Conservation (phyloP, 2,888 invertebrate genomes). For the Palloptera scutellata region DNA sequence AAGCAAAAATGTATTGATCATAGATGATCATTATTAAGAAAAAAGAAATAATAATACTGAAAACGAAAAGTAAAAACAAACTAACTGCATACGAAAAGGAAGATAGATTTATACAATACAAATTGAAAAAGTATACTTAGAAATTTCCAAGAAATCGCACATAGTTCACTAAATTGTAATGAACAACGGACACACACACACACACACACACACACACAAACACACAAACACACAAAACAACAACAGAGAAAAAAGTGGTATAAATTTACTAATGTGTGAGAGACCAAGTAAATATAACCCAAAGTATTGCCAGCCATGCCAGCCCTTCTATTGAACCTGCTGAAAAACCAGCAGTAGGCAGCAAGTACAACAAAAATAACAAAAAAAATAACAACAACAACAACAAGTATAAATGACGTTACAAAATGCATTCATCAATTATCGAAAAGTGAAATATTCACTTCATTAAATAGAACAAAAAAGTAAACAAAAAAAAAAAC, state of each 20-base stretch:
- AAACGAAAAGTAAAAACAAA: too few relatives aligned
- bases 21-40: too few relatives aligned
- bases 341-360: background rate
- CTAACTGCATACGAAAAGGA: too few relatives aligned
- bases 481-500: slow-evolving; percentile 6
- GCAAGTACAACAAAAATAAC: slow-evolving; percentile 1
- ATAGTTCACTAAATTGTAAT: slow-evolving; percentile 30
- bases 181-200: slow-evolving; percentile 14
- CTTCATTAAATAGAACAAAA: slow-evolving; percentile 50
- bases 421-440: slow-evolving; percentile 55
- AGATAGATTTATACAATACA: too few relatives aligned
- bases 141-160: slow-evolving; percentile 54
- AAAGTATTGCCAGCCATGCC: background rate
- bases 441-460: slow-evolving; percentile 45
- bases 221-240: slow-evolving; percentile 1
- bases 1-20: too few relatives aligned
- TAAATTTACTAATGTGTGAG: background rate
- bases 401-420: slow-evolving; percentile 17
- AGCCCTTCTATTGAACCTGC: slow-evolving; percentile 51
- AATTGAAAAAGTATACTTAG: background rate
- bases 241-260: slow-evolving; percentile 8
- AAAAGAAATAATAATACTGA: too few relatives aligned
- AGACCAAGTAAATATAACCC: background rate
- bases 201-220: slow-evolving; percentile 13
- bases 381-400: slow-evolving; percentile 11